phyloP scores from a whole-genome alignment of 2,113 vertebrate genomes.

The Sylvia atricapilla region DNA sequence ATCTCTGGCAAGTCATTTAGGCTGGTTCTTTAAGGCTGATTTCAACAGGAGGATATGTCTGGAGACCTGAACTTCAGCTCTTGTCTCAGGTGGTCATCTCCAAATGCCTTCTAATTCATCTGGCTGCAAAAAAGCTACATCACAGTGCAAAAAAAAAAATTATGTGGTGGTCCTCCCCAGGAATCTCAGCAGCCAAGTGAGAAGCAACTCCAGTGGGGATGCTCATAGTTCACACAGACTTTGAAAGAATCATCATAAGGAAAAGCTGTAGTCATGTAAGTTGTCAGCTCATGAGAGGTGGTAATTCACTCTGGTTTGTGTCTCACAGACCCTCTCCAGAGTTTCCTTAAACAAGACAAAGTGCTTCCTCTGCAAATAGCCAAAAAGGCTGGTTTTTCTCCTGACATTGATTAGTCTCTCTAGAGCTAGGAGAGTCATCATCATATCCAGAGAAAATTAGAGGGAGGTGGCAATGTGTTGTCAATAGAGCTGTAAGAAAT shows the following conservation, averaged over 20 bases:
- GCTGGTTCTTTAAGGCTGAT: neutral
- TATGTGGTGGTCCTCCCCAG: neutral
- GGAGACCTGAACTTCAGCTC: neutral
- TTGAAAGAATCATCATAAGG: neutral
- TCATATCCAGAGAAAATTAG: constrained; percentile 29
- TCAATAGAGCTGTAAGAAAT: constrained; percentile 34
- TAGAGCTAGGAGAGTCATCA: neutral
- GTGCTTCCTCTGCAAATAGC: neutral
- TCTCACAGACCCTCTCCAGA: neutral
- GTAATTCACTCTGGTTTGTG: neutral
- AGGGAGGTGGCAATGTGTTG: constrained; percentile 17
- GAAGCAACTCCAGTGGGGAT: neutral
- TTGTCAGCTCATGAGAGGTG: neutral
- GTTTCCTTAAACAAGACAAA: neutral
- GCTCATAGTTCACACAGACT: neutral
- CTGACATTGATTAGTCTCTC: neutral
- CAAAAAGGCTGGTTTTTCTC: neutral
- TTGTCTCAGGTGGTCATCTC: neutral
- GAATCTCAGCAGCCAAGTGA: neutral
- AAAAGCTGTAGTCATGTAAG: neutral
- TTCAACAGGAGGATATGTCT: neutral
- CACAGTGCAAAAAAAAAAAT: neutral
- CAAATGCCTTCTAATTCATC: neutral
- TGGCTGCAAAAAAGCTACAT: neutral
- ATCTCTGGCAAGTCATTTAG: neutral